A percentile compares a stretch with the other conserved stretches of the same genome.
These are phyloP conservation scores for Sebastolobus altivelis DNA, from an alignment of 2,797 vertebrate genomes.

Conservation along the genomic window DNA sequence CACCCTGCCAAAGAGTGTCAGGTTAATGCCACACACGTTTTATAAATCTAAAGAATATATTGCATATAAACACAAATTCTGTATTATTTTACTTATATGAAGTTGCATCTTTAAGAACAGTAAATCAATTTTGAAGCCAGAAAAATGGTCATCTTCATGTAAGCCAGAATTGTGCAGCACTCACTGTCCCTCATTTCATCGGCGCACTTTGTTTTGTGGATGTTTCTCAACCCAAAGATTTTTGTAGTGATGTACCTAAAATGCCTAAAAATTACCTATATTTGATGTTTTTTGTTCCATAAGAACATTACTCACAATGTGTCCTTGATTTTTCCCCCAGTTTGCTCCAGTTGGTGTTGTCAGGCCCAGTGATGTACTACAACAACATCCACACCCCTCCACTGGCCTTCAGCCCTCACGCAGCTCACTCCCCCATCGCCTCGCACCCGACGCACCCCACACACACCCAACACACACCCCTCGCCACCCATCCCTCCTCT, in stretches of 20 bases:
- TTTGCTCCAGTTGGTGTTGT: conserved; percentile 97
- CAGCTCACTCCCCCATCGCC: conserved; percentile 74
- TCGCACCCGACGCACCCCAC: conserved; percentile 70
- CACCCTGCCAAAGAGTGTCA: neutral
- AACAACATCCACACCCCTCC: conserved; percentile 95
- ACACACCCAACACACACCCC: conserved; percentile 69
- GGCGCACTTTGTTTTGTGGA: neutral
- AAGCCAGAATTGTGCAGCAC: neutral
- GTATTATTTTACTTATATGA: neutral
- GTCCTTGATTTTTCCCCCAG: conserved; percentile 72
- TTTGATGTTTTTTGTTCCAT: neutral
- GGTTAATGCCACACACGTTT: neutral
- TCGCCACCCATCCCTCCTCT: conserved; percentile 79
- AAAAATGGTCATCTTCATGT: neutral
- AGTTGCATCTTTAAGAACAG: neutral
- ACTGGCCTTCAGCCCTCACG: conserved; percentile 87
- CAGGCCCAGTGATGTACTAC: conserved; percentile 95
- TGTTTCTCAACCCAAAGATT: neutral
- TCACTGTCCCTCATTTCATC: neutral
- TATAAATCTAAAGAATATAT: neutral
- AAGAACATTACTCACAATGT: neutral
- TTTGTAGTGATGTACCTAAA: neutral
- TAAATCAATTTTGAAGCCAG: neutral
- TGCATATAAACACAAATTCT: neutral
- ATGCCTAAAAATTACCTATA: neutral